Conservation (phyloP, 2,113 vertebrate genomes). For the Columba janthina region DNA sequence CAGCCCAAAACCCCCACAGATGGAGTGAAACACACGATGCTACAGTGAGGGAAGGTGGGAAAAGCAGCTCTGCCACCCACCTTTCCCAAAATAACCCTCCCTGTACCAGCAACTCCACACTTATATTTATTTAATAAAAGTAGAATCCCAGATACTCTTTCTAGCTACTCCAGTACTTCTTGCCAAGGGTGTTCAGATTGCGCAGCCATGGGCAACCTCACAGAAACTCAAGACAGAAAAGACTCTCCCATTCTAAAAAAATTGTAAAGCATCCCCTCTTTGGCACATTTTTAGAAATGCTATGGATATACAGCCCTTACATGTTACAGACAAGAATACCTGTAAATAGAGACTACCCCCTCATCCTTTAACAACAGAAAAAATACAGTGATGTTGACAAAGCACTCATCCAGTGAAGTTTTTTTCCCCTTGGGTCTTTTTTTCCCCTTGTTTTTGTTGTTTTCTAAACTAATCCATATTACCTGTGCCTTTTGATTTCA, state of each 20-base stretch:
- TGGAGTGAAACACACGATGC: rapidly evolving
- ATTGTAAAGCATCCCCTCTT: not conserved
- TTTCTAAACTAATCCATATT: constrained; percentile 76
- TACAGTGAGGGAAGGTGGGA: not conserved
- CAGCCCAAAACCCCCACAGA: not conserved
- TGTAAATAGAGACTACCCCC: not conserved
- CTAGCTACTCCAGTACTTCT: not conserved
- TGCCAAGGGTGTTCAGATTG: not conserved
- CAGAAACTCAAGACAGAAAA: not conserved
- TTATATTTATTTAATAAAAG: not conserved
- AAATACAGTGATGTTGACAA: constrained; percentile 40
- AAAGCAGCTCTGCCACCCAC: not conserved
- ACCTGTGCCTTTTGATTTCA: constrained; percentile 74
- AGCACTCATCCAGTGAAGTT: constrained; percentile 64
- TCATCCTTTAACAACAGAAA: constrained; percentile 13
- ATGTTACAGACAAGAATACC: not conserved
- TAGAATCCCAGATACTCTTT: not conserved
- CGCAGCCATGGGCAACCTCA: not conserved
- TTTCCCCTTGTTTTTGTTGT: not conserved
- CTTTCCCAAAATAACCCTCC: not conserved
- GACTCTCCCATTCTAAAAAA: not conserved
- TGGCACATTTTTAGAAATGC: not conserved
- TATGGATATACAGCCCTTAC: not conserved
- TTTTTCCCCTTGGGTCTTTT: constrained; percentile 4
- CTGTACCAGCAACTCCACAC: not conserved